Conservation (phyloP, 2,888 invertebrate species). For the Eledona agricola region DNA sequence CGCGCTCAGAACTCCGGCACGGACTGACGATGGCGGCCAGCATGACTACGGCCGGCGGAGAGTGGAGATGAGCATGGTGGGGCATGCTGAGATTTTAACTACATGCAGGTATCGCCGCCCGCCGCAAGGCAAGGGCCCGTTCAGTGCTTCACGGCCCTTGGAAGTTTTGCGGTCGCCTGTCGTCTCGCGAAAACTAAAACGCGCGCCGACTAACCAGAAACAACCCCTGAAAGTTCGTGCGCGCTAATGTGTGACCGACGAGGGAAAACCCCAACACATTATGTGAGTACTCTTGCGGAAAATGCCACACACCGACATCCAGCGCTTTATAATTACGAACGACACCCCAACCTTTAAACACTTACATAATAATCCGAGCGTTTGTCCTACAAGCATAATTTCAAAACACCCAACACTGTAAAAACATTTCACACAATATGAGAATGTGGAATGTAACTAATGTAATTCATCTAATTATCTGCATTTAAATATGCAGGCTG, state of each 20-base stretch:
- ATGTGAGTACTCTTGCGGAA: slow-evolving; percentile 26
- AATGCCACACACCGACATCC: slow-evolving; percentile 7
- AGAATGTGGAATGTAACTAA: no score
- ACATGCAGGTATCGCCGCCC: slow-evolving; percentile 33
- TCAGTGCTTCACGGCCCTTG: slow-evolving; percentile 28
- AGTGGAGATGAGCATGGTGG: slow-evolving; percentile 40
- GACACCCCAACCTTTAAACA: slow-evolving; percentile 2
- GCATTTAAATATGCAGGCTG: no score
- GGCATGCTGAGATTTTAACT: slow-evolving; percentile 34
- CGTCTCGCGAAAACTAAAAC: slow-evolving; percentile 17
- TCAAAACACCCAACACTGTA: no score
- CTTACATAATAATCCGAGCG: no score
- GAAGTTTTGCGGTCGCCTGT: slow-evolving; percentile 18
- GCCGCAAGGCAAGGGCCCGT: slow-evolving; percentile 29
- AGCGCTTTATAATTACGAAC: no score
- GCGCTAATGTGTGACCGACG: slow-evolving; percentile 16
- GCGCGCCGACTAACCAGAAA: no score
- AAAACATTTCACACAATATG: no score
- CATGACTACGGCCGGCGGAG: slow-evolving; percentile 30
- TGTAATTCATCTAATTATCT: no score
- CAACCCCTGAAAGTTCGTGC: slow-evolving; percentile 14
- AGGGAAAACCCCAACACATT: slow-evolving; percentile 5
- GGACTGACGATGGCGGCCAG: slow-evolving; percentile 37
- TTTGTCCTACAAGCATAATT: no score
- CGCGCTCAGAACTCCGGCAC: slow-evolving; percentile 19